phyloP scores from a whole-genome alignment of 2,888 invertebrate genomes.

The Amphipoea lucens region DNA sequence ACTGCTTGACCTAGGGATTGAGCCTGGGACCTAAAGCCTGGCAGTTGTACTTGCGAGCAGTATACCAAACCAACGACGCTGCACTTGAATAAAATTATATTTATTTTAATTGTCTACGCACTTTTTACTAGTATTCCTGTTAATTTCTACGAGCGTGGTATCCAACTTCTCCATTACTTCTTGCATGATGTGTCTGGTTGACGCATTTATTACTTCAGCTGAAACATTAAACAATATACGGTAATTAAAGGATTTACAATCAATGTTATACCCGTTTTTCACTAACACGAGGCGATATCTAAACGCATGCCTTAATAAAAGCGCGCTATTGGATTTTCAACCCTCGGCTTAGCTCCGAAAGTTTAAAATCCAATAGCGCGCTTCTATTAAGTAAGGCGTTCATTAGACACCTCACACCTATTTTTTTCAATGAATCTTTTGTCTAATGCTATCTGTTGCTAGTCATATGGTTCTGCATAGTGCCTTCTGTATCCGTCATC shows the following conservation, averaged over 20 bases:
- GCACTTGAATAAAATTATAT: too few relatives aligned
- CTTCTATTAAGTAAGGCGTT: too few relatives aligned
- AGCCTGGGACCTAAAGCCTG: too few relatives aligned
- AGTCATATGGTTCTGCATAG: not conserved
- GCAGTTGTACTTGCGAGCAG: too few relatives aligned
- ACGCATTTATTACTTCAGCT: slow-evolving; percentile 64
- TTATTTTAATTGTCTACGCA: slow-evolving; percentile 58
- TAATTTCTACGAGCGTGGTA: slow-evolving; percentile 78
- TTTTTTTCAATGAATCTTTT: too few relatives aligned
- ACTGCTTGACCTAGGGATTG: too few relatives aligned
- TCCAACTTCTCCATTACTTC: slow-evolving; percentile 79
- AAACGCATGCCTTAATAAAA: not conserved
- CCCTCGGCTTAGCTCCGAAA: not conserved
- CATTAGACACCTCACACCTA: too few relatives aligned
- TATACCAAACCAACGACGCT: too few relatives aligned
- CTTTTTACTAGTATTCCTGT: slow-evolving; percentile 77
- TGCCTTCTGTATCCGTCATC: not conserved
- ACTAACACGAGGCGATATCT: not conserved
- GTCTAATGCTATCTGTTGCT: not conserved
- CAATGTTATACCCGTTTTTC: not conserved
- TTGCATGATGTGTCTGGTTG: slow-evolving; percentile 70
- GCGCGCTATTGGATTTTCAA: not conserved
- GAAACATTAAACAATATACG: slow-evolving; percentile 48
- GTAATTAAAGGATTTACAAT: not conserved
- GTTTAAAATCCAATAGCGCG: not conserved